Evolutionary conservation across 2,797 vertebrate genomes (phyloP), one percentile per base, ranked within the genome.

Genomic region (Morus bassanus): DNA sequence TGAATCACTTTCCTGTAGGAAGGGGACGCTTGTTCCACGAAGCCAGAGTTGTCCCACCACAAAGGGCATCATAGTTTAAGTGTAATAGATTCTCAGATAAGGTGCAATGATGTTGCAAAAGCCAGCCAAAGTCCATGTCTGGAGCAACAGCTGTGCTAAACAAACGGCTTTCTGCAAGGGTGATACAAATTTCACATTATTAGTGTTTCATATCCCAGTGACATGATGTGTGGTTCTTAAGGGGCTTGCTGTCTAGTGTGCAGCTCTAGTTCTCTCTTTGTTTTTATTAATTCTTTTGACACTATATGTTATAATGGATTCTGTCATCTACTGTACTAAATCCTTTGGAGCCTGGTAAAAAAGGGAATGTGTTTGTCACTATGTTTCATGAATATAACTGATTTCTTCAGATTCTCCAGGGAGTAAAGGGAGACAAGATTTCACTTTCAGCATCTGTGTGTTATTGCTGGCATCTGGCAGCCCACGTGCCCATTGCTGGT

Each of bases 221-320:
- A 64, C 35, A 46, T n/a, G 35, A 30, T 68, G 31, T 61, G 54
- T 91, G 61, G 60, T 35, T 88, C 84, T 95, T 60, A 43, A 68
- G 65, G 82, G 56, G 28, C 31, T 91, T 86, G 54, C 74, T 93
- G 33, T 74, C 85, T 74, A 50, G 16, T 33, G 51, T 16, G 53
- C 45, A 46, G 46, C 39, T 85, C 83, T 37, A 25, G 41, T 16
- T 69, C 45, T 64, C 81, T 41, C 64, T 85, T 85, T 65, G n/a
- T 61, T 94, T 83, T 70, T 41, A 72, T 82, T 94, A 54, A 83
- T 91, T 88, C 19, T 7, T 92, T 94, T 95, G 93, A 70, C 83
- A 77, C 39, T 74, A 27, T 61, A 25, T 56, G 51, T 67, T 94
- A 27, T 17, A 91, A 81, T 22, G 84, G 53, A 57, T 80, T 85